Percentiles rank a stretch among this genome's conserved stretches.
phyloP scores from a whole-genome alignment of 1,140 invertebrate species.

The Streblospio benedicti region DNA sequence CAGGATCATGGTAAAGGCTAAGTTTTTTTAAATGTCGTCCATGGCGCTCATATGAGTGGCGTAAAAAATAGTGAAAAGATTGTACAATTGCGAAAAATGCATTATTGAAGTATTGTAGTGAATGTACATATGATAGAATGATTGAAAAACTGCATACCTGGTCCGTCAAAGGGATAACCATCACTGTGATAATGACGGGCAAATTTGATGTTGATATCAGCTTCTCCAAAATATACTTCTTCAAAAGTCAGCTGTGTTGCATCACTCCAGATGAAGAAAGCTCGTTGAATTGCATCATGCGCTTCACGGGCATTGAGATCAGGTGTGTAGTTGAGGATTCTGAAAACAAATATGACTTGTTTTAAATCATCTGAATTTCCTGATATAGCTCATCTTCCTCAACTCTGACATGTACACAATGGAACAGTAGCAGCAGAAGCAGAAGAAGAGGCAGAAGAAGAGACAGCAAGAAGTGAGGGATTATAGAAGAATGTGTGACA shows the following conservation, averaged over 20 bases:
- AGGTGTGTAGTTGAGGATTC: constrained; percentile 23
- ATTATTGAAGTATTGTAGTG: too few relatives aligned
- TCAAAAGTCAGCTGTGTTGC: constrained; percentile 34
- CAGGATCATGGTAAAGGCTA: too few relatives aligned
- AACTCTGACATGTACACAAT: too few relatives aligned
- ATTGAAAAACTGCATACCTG: constrained; percentile 62
- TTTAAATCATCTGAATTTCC: not conserved
- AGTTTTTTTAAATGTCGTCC: too few relatives aligned
- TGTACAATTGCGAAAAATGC: too few relatives aligned
- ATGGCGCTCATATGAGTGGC: too few relatives aligned
- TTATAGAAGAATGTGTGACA: too few relatives aligned
- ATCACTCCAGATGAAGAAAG: constrained; percentile 36
- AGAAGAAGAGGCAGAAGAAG: too few relatives aligned
- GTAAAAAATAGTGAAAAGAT: too few relatives aligned
- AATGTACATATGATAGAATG: too few relatives aligned
- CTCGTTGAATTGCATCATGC: constrained; percentile 26
- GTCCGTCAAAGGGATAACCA: constrained; percentile 29
- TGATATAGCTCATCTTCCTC: not conserved
- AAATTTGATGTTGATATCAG: constrained; percentile 32
- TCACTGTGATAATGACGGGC: constrained; percentile 25
- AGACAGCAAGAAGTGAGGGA: too few relatives aligned
- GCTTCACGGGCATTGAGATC: constrained; percentile 17
- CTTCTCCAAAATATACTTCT: constrained; percentile 21
- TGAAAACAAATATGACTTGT: constrained; percentile 11
- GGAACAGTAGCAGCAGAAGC: too few relatives aligned